Conservation (phyloP, 92 coral and sea anemone species). For the Desmophyllum pertusum region DNA sequence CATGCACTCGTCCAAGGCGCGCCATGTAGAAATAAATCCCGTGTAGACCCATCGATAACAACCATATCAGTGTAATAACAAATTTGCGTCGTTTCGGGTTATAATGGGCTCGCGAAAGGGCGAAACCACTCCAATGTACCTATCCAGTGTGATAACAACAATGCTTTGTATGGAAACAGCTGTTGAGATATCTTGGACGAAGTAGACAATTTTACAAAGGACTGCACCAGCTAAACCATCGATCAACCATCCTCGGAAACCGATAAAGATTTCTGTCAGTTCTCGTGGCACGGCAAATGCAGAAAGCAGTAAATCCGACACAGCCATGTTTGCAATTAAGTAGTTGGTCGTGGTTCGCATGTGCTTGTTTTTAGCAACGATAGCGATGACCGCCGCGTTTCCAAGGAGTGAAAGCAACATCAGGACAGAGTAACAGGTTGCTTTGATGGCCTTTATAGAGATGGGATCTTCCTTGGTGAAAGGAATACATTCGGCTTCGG, state of each 20-base stretch:
- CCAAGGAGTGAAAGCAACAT: conserved; percentile 51
- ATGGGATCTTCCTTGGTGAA: neutral
- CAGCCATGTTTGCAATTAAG: conserved; percentile 71
- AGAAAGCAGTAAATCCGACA: conserved; percentile 53
- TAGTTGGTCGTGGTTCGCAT: conserved; percentile 58
- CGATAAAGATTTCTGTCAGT: conserved; percentile 28
- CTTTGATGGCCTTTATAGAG: conserved; percentile 32
- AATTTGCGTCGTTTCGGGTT: conserved; percentile 21
- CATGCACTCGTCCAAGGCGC: neutral
- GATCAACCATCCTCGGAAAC: conserved; percentile 40
- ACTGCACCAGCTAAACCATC: conserved; percentile 46
- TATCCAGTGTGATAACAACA: conserved; percentile 54
- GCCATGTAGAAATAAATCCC: conserved; percentile 34
- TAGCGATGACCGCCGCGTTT: too few relatives aligned
- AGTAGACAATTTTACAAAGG: conserved; percentile 55
- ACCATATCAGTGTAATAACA: conserved; percentile 54
- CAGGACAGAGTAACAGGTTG: conserved; percentile 24
- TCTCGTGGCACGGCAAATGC: conserved; percentile 50
- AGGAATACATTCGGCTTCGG: neutral
- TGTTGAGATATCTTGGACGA: conserved; percentile 40
- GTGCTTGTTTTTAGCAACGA: conserved; percentile 44
- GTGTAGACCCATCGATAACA: conserved; percentile 27
- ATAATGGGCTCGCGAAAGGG: conserved; percentile 41
- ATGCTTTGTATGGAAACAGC: conserved; percentile 57
- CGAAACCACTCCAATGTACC: conserved; percentile 48